Evolutionary conservation across 1,140 invertebrate genomes (phyloP).

Genomic region (Conus betulinus): DNA sequence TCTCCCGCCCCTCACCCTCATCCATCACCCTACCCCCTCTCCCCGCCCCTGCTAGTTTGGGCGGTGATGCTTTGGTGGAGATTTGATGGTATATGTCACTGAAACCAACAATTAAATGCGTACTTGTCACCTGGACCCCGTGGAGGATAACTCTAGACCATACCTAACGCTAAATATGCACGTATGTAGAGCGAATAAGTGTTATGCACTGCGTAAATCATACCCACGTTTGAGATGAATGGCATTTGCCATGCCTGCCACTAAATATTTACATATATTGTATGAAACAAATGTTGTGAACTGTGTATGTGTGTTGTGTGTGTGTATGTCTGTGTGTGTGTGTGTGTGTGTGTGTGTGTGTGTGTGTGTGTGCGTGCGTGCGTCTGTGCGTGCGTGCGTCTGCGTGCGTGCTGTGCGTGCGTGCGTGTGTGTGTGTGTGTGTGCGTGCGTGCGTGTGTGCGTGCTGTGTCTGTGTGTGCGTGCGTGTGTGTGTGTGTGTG

Average conservation of each 20-base stretch:
- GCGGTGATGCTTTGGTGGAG: no score
- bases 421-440: conserved; percentile 39
- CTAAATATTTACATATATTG: no score
- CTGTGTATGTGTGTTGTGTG: background rate
- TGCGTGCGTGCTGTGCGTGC: no score
- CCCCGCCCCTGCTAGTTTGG: no score
- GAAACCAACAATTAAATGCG: no score
- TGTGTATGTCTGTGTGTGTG: background rate
- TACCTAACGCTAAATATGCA: no score
- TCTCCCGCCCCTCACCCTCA: no score
- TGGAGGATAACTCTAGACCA: no score
- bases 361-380: conserved; percentile 30
- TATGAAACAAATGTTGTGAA: background rate
- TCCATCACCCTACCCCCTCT: background rate
- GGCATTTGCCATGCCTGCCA: background rate
- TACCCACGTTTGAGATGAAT: background rate
- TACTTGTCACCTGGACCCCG: no score
- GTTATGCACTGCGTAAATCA: background rate
- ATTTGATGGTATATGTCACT: no score
- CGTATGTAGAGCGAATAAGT: no score
- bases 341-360: background rate
- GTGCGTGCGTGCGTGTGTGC: conserved; percentile 12
- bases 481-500: background rate
- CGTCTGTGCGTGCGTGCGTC: no score
- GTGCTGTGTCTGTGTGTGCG: background rate